phyloP scores from a whole-genome alignment of 2,797 vertebrate genomes.

The Hypotaenidia okinawae region DNA sequence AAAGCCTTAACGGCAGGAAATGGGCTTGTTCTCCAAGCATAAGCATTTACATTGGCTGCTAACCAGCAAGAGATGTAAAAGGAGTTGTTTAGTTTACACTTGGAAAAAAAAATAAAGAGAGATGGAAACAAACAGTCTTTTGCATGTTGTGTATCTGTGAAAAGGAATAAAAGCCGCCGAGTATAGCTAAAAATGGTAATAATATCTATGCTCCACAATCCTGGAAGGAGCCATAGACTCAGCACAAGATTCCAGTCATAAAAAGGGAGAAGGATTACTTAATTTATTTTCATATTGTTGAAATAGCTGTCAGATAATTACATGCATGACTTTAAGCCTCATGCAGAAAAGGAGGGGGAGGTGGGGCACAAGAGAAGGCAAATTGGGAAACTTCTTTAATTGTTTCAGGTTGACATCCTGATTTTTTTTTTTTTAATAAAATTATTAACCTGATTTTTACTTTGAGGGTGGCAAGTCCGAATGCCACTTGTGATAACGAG shows the following conservation, averaged over 20 bases:
- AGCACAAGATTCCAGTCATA: neutral
- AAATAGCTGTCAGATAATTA: conserved; percentile 7
- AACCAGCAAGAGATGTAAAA: conserved; percentile 84
- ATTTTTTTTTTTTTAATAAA: neutral
- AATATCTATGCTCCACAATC: neutral
- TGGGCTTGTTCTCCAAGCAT: conserved; percentile 88
- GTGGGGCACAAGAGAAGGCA: neutral
- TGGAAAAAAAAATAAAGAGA: conserved; percentile 54
- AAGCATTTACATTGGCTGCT: conserved; percentile 90
- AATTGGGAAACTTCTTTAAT: neutral
- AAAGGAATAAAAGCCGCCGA: neutral
- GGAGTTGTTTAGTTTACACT: conserved; percentile 85
- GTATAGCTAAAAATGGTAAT: neutral
- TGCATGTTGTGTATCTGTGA: conserved; percentile 42
- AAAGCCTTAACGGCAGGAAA: conserved; percentile 93
- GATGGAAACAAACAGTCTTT: conserved; percentile 67
- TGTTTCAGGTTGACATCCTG: neutral
- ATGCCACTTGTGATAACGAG: neutral
- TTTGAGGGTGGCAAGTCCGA: neutral
- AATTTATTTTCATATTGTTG: neutral
- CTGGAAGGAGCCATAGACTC: neutral
- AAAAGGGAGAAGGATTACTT: neutral
- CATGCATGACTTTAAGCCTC: neutral
- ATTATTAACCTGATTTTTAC: neutral
- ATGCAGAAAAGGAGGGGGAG: neutral